Percentiles rank a stretch among this genome's conserved stretches.
phyloP scores from a whole-genome alignment of 2,113 vertebrate genomes.

The Aramus guarauna region DNA sequence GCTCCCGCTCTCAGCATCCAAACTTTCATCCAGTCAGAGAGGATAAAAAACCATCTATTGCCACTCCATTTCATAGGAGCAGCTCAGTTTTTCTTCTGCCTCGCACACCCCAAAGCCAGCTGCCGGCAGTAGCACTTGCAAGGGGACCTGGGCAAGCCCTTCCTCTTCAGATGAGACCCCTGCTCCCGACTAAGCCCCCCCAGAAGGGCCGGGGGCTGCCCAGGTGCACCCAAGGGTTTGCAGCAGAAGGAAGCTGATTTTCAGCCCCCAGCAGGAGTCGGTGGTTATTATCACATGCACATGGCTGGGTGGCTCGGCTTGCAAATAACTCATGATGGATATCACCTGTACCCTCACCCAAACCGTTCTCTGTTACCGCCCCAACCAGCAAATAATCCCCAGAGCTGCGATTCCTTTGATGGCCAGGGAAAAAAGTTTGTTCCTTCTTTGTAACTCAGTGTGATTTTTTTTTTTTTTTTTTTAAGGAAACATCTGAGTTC shows the following conservation, averaged over 20 bases:
- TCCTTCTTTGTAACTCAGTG: not conserved
- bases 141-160: not conserved
- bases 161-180: not conserved
- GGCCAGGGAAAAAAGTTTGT: not conserved
- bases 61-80: fast-evolving
- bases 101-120: not conserved
- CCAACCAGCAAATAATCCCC: not conserved
- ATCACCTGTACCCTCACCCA: not conserved
- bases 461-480: not conserved
- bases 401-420: fast-evolving
- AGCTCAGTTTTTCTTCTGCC: fast-evolving
- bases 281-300: not conserved
- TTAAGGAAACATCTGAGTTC: not conserved
- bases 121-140: fast-evolving
- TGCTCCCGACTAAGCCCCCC: not conserved
- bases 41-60: fast-evolving
- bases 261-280: fast-evolving
- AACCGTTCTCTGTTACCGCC: not conserved
- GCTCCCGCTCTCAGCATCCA: not conserved
- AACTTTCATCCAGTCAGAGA: fast-evolving
- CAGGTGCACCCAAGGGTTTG: not conserved
- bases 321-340: fast-evolving
- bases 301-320: fast-evolving
- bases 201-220: fast-evolving
- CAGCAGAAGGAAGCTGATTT: not conserved